Conservation (phyloP, 1,140 invertebrate species). For the Mylabris phalerata region DNA sequence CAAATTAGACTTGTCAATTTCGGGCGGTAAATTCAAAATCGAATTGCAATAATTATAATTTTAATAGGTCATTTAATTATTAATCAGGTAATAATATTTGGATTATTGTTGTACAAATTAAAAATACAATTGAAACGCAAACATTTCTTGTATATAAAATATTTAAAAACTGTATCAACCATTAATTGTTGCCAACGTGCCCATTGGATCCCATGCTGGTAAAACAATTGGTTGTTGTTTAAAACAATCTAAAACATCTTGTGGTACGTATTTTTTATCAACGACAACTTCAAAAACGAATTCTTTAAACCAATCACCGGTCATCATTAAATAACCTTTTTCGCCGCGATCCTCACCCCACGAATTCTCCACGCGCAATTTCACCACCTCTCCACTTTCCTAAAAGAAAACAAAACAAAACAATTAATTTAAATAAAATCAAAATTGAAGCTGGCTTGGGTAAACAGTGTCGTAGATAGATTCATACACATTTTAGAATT, state of each 20-base stretch:
- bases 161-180: too few species aligned
- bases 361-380: conserved; percentile 84
- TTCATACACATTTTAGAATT: too few species aligned
- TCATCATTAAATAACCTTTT: conserved; percentile 80
- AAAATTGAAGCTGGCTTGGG: too few species aligned
- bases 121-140: too few species aligned
- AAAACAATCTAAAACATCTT: conserved; percentile 68
- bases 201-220: conserved; percentile 92
- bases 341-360: conserved; percentile 85
- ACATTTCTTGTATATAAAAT: too few species aligned
- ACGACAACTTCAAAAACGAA: conserved; percentile 86
- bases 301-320: conserved; percentile 79
- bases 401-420: conserved; percentile 35
- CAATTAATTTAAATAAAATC: background rate
- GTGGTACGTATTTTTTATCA: conserved; percentile 75
- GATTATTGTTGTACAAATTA: too few species aligned
- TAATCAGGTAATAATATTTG: too few species aligned
- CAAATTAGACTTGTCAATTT: too few species aligned
- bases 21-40: too few species aligned
- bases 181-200: conserved; percentile 57
- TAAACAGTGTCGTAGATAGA: background rate
- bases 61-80: too few species aligned
- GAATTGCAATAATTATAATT: too few species aligned
- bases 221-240: conserved; percentile 67
- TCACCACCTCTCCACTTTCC: conserved; percentile 57